A percentile compares a stretch with the other conserved stretches of the same genome.
Conservation (phyloP, 2,797 vertebrate species). For the Sebastolobus altivelis region DNA sequence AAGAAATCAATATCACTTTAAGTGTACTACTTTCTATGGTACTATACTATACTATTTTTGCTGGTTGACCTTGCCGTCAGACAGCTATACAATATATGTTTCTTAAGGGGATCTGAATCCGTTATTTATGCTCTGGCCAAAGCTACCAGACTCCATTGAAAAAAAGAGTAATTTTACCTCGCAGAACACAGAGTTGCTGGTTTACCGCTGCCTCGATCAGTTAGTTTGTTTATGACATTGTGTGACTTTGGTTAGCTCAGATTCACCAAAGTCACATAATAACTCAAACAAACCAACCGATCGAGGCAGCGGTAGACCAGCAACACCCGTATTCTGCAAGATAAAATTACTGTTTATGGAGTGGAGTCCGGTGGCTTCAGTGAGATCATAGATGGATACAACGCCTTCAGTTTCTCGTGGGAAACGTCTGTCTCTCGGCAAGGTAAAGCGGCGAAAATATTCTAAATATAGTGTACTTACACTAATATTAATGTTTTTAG, state of each 20-base stretch:
- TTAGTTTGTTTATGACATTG: not conserved
- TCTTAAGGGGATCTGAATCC: not conserved
- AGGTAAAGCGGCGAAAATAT: not conserved
- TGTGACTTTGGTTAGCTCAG: not conserved
- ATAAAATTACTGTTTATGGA: too few species aligned
- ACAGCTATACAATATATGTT: not conserved
- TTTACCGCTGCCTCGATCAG: not conserved
- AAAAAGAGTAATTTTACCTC: not conserved
- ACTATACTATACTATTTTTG: not conserved
- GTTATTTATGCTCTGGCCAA: not conserved
- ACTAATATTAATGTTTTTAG: not conserved
- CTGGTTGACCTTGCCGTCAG: fast-evolving
- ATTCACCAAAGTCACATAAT: not conserved
- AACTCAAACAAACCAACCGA: not conserved
- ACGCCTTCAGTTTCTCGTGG: not conserved
- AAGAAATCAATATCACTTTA: not conserved
- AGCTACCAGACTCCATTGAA: not conserved
- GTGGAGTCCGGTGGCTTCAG: not conserved
- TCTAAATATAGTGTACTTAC: not conserved
- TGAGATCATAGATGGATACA: not conserved
- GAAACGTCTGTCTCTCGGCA: not conserved
- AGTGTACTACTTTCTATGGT: not conserved
- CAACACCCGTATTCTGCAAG: not conserved
- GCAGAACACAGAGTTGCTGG: too few species aligned
- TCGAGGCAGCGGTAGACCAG: too few species aligned